phyloP scores from a whole-genome alignment of 1,140 invertebrate species.

The Ephestia elutella region DNA sequence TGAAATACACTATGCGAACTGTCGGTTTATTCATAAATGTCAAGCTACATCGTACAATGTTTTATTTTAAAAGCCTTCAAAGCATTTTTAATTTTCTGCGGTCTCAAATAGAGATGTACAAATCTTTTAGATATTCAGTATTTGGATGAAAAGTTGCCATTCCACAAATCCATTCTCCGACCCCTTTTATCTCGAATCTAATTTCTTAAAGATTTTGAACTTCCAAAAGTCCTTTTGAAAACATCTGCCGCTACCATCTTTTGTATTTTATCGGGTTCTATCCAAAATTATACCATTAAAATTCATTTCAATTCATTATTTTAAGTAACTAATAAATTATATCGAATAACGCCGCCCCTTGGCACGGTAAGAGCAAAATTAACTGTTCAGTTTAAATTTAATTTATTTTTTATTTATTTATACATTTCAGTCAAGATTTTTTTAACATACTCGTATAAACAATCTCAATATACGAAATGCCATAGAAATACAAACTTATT shows the following conservation, averaged over 20 bases:
- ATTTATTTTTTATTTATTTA: no score
- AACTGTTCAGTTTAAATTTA: not conserved
- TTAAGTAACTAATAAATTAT: not conserved
- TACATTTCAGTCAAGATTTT: no score
- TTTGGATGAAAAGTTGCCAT: not conserved
- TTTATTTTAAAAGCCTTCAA: no score
- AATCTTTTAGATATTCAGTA: not conserved
- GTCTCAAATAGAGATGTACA: no score
- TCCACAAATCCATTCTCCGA: not conserved
- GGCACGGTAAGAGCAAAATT: not conserved
- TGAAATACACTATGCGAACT: no score
- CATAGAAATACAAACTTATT: no score
- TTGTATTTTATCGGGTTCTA: not conserved
- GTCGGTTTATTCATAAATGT: no score
- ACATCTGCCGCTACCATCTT: not conserved
- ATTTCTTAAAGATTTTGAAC: not conserved
- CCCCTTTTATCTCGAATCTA: not conserved
- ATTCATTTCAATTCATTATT: not conserved
- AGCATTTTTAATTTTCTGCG: no score
- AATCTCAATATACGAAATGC: no score
- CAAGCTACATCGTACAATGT: no score
- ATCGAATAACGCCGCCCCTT: not conserved
- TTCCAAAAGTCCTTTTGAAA: not conserved
- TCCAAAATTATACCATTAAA: constrained; percentile 1
- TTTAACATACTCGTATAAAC: no score